Percentiles rank a stretch among this genome's conserved stretches.
phyloP scores from a whole-genome alignment of 92 coral and sea anemone genomes.

The Palythoa heliodiscus region DNA sequence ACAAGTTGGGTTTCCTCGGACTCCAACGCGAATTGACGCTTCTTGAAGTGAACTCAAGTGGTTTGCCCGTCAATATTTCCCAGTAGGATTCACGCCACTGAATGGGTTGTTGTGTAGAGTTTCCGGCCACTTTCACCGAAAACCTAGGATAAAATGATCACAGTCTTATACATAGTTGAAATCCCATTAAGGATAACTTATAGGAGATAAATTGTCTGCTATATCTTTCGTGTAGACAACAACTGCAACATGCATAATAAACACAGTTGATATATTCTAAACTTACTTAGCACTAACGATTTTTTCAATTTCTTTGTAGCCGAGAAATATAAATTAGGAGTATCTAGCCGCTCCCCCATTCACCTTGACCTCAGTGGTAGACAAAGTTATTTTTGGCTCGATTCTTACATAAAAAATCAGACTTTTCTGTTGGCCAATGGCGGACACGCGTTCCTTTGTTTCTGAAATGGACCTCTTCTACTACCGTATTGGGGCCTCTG shows the following conservation, averaged over 20 bases:
- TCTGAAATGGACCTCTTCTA: no score
- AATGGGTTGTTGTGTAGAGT: background rate
- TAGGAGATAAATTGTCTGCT: background rate
- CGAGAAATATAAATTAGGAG: background rate
- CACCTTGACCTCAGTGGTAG: background rate
- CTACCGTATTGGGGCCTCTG: no score
- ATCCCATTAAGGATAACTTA: background rate
- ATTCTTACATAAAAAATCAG: no score
- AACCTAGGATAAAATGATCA: background rate
- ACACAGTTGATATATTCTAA: no score
- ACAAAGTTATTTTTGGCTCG: no score
- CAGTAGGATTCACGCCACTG: background rate
- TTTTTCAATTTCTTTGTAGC: background rate
- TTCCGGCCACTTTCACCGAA: background rate
- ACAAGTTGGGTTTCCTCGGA: background rate
- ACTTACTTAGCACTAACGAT: no score
- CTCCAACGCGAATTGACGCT: background rate
- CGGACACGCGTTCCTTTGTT: no score
- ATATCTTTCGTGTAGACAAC: background rate
- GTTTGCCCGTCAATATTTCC: background rate
- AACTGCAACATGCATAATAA: background rate
- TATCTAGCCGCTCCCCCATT: no score
- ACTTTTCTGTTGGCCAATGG: no score
- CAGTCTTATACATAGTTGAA: background rate
- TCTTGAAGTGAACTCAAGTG: background rate